phyloP scores from a whole-genome alignment of 1,140 invertebrate genomes.

The Brachionus rotundiformis region DNA sequence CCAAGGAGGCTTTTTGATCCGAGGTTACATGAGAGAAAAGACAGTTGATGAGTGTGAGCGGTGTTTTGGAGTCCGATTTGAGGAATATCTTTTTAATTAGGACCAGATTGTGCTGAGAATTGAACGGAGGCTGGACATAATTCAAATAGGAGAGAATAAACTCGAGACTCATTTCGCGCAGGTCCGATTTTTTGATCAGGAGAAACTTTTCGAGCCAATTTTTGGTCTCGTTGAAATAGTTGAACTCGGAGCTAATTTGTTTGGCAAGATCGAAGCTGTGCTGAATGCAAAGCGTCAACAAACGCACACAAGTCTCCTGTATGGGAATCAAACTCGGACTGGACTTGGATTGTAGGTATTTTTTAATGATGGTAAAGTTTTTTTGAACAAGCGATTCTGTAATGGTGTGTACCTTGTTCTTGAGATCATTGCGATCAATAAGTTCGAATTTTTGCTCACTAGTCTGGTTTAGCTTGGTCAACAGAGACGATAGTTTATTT shows the following conservation, averaged over 20 bases:
- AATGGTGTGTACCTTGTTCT: background rate
- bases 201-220: conserved; percentile 50
- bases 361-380: background rate
- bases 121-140: conserved; percentile 20
- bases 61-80: background rate
- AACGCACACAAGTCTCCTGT: conserved; percentile 19
- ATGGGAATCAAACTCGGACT: background rate
- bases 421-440: conserved; percentile 32
- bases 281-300: conserved; percentile 5
- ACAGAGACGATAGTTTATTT: background rate
- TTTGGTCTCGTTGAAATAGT: conserved; percentile 45
- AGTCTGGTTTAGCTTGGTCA: background rate
- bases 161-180: conserved; percentile 38
- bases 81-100: background rate
- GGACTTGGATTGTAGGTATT: background rate
- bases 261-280: conserved; percentile 34
- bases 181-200: conserved; percentile 25
- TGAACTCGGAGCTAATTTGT: conserved; percentile 38
- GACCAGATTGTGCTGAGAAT: background rate
- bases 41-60: background rate
- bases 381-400: background rate
- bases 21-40: background rate
- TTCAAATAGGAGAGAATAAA: conserved; percentile 23
- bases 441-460: background rate
- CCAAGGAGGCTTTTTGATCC: background rate